A percentile compares a stretch with the other conserved stretches of the same genome.
These are phyloP conservation scores for Labrus mixtus DNA, from an alignment of 2,113 vertebrate species.

Conservation along the genomic window DNA sequence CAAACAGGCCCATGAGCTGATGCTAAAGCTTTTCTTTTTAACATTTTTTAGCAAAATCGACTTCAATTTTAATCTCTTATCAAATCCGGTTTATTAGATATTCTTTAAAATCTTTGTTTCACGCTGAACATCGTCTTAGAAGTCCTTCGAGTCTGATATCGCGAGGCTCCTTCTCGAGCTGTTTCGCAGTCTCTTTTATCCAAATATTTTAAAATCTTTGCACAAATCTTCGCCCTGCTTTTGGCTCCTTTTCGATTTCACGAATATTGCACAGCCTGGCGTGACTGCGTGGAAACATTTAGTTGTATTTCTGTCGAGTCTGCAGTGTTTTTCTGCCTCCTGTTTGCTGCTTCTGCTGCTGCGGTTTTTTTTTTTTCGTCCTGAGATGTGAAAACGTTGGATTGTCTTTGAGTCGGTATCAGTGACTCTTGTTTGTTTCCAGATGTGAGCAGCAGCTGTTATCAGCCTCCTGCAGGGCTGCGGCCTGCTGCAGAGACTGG, in stretches of 20 bases:
- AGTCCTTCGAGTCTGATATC: neutral
- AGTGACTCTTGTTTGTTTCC: neutral
- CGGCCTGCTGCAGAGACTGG: conserved; percentile 21
- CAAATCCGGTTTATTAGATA: neutral
- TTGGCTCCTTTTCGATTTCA: neutral
- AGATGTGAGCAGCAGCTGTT: conserved; percentile 9
- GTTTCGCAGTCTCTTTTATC: neutral
- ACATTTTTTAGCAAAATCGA: neutral
- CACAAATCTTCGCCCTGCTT: neutral
- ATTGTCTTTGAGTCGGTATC: neutral
- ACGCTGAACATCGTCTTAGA: neutral
- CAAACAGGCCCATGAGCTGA: conserved; percentile 30
- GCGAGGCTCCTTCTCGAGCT: neutral
- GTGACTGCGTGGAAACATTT: neutral
- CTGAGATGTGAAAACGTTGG: neutral
- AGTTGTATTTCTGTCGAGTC: neutral
- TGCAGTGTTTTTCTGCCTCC: neutral
- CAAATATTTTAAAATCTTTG: neutral
- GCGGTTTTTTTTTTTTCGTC: conserved; percentile 12
- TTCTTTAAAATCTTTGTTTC: neutral
- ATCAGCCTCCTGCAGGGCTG: conserved; percentile 5
- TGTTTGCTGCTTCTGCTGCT: neutral
- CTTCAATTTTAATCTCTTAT: neutral
- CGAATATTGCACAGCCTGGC: neutral
- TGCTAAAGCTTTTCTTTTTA: too few species aligned